Evolutionary conservation across 2,113 vertebrate genomes (phyloP).

Genomic region (Boulengeromyrus knoepffleri): DNA sequence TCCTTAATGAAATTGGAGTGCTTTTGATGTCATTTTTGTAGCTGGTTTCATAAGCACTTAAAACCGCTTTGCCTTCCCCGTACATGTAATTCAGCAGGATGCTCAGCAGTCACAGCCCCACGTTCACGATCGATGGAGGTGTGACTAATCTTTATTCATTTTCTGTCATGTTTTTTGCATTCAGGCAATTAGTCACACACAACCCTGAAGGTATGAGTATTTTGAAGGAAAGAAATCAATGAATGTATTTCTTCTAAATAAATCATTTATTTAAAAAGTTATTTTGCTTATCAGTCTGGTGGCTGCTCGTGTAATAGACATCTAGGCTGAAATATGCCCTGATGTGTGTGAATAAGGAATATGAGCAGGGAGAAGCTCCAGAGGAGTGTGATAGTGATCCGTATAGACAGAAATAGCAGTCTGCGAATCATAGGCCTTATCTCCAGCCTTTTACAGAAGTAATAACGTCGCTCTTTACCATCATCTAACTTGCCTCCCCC

Average conservation of each 20-base stretch:
- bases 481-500: neutral
- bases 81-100: neutral
- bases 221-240: neutral
- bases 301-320: neutral
- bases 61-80: neutral
- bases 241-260: neutral
- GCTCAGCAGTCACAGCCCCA: neutral
- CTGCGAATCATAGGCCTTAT: neutral
- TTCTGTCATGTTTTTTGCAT: conserved; percentile 7
- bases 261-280: neutral
- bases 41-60: neutral
- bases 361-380: neutral
- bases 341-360: neutral
- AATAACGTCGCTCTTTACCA: neutral
- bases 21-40: neutral
- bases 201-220: neutral
- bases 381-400: neutral
- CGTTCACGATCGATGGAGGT: neutral
- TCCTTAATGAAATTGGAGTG: neutral
- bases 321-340: neutral
- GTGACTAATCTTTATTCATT: conserved; percentile 1
- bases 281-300: neutral
- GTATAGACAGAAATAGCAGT: neutral
- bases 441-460: neutral
- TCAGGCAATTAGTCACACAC: neutral